phyloP scores from a whole-genome alignment of 2,113 vertebrate genomes.

The Centropus bengalensis region DNA sequence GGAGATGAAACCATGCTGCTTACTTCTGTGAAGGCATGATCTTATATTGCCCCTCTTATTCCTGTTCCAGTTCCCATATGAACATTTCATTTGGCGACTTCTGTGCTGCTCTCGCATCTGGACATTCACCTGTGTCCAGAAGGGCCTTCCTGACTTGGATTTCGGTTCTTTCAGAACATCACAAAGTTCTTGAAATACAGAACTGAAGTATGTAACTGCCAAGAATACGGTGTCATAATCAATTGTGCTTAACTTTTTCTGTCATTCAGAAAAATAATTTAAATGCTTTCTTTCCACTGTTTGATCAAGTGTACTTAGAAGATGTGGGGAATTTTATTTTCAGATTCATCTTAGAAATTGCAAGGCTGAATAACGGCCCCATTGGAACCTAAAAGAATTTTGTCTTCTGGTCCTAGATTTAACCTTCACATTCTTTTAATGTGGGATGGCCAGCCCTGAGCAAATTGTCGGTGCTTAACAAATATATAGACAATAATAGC shows the following conservation, averaged over 20 bases:
- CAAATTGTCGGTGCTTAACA: not conserved
- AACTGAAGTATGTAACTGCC: not conserved
- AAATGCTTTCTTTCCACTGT: not conserved
- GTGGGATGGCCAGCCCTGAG: not conserved
- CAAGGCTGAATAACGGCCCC: not conserved
- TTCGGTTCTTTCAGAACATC: not conserved
- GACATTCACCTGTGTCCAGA: not conserved
- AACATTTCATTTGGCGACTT: not conserved
- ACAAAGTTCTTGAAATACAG: not conserved
- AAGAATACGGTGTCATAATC: not conserved
- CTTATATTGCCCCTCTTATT: not conserved
- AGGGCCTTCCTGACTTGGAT: rapidly evolving
- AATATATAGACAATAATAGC: not conserved
- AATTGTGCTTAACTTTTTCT: not conserved
- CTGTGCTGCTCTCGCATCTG: not conserved
- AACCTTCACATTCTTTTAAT: not conserved
- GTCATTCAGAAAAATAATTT: not conserved
- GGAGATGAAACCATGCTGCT: not conserved
- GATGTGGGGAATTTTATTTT: not conserved
- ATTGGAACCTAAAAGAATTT: not conserved
- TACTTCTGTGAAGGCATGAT: not conserved
- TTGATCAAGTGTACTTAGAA: not conserved
- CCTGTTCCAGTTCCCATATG: not conserved
- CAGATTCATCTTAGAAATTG: not conserved
- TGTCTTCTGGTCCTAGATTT: not conserved